Percentiles rank a stretch among this genome's conserved stretches.
phyloP scores from a whole-genome alignment of 1,140 invertebrate species.

The Lepidotrigona ventralis region DNA sequence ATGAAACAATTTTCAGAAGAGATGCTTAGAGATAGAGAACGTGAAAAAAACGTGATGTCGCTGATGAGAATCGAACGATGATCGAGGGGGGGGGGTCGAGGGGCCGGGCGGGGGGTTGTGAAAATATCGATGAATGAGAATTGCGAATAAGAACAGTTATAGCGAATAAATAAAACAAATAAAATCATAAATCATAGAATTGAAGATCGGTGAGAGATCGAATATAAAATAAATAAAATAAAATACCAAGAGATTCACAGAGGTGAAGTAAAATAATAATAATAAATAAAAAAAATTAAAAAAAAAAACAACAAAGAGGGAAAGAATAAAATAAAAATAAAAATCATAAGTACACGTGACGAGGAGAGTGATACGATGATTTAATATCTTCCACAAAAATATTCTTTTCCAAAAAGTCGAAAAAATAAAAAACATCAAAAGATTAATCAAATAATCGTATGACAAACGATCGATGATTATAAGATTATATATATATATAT shows the following conservation, averaged over 20 bases:
- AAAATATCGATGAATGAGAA: conserved; percentile 41
- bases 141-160: conserved; percentile 63
- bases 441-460: conserved; percentile 1
- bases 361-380: conserved; percentile 47
- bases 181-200: conserved; percentile 59
- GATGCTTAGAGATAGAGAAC: conserved; percentile 76
- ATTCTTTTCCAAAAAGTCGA: conserved; percentile 23
- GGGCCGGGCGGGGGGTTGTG: neutral
- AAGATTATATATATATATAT: neutral
- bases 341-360: conserved; percentile 50
- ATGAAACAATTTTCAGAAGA: conserved; percentile 73
- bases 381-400: conserved; percentile 7
- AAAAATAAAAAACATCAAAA: conserved; percentile 22
- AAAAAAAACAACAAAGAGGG: conserved; percentile 33
- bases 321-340: conserved; percentile 57
- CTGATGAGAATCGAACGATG: conserved; percentile 50
- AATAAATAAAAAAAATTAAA: conserved; percentile 58
- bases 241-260: conserved; percentile 2
- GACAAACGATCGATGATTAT: conserved; percentile 9
- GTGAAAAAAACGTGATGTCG: conserved; percentile 68
- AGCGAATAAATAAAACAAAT: conserved; percentile 51
- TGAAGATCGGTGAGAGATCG: neutral
- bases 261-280: conserved; percentile 53
- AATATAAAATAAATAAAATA: conserved; percentile 18
- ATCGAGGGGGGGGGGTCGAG: conserved; percentile 42